These are phyloP conservation scores for Trachops cirrhosus DNA, from an alignment of 2,797 vertebrate genomes.

Conservation along the genomic window DNA sequence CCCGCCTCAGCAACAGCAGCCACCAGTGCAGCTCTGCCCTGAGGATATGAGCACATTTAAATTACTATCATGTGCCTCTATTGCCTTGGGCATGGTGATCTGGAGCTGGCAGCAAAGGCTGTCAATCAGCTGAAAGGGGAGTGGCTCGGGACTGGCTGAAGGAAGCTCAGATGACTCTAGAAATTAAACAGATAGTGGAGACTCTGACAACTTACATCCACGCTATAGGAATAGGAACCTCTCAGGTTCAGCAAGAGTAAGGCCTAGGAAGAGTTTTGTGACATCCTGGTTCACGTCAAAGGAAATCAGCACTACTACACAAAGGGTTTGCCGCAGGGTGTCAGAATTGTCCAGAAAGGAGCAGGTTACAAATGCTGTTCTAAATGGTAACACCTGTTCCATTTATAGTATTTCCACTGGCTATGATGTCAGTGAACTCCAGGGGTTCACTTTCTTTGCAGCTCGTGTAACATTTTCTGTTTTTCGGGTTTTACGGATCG, in stretches of 20 bases:
- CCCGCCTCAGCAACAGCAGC: conserved; percentile 87
- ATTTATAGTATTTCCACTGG: conserved; percentile 62
- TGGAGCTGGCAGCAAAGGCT: conserved; percentile 96
- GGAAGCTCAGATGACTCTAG: conserved; percentile 93
- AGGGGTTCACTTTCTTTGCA: conserved; percentile 71
- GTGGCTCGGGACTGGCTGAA: conserved; percentile 94
- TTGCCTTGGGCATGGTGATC: conserved; percentile 93
- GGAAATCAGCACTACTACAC: conserved; percentile 13
- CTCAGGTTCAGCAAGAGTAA: conserved; percentile 86
- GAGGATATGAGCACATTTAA: conserved; percentile 93
- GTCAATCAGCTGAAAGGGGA: conserved; percentile 95
- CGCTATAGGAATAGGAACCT: conserved; percentile 93
- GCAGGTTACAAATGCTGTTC: conserved; percentile 48
- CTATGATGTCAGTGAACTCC: conserved; percentile 76
- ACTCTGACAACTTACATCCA: conserved; percentile 94
- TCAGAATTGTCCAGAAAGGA: conserved; percentile 55
- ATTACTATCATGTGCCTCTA: conserved; percentile 93
- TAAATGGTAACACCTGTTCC: conserved; percentile 74
- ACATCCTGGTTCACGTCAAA: neutral
- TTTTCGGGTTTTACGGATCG: conserved; percentile 80
- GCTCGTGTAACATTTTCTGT: conserved; percentile 75
- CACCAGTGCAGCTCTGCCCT: conserved; percentile 86
- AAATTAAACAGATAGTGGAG: conserved; percentile 93
- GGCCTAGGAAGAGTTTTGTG: neutral
- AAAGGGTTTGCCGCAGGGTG: conserved; percentile 56